Conservation (phyloP, 2,797 vertebrate species). For the Naso thynnoides region DNA sequence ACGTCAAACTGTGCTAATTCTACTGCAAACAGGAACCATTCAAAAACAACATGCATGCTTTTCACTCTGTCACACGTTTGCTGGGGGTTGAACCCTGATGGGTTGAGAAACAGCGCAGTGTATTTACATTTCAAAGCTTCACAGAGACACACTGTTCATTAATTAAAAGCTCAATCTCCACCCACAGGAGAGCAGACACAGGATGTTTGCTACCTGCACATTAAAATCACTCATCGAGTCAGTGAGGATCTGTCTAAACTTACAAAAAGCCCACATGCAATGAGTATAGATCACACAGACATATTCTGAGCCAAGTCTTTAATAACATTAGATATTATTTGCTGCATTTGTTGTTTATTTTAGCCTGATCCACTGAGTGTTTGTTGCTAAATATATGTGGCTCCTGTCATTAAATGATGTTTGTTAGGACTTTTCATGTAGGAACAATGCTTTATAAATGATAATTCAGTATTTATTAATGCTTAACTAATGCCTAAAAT, state of each 20-base stretch:
- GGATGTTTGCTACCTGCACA: constrained; percentile 52
- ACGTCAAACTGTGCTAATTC: constrained; percentile 46
- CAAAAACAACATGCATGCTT: constrained; percentile 22
- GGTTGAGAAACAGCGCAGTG: constrained; percentile 42
- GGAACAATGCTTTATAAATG: no score
- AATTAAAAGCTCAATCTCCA: constrained; percentile 69
- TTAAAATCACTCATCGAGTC: constrained; percentile 30
- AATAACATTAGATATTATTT: neutral
- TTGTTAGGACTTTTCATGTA: no score
- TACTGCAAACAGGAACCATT: constrained; percentile 34
- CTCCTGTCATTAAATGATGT: neutral
- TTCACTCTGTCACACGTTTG: constrained; percentile 58
- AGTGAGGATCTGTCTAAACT: neutral
- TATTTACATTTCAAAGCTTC: constrained; percentile 82
- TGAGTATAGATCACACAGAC: neutral
- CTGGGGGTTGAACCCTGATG: constrained; percentile 53
- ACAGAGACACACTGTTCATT: constrained; percentile 61
- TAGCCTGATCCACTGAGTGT: neutral
- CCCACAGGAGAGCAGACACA: constrained; percentile 56
- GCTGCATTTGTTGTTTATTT: neutral
- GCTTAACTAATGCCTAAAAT: no score
- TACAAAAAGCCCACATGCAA: neutral
- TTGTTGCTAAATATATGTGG: neutral
- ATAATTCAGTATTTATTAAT: no score
- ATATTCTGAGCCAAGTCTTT: neutral